Evolutionary conservation across 2,888 invertebrate species (phyloP), one percentile per base, ranked within the genome.

Genomic region (Nezara viridula): DNA sequence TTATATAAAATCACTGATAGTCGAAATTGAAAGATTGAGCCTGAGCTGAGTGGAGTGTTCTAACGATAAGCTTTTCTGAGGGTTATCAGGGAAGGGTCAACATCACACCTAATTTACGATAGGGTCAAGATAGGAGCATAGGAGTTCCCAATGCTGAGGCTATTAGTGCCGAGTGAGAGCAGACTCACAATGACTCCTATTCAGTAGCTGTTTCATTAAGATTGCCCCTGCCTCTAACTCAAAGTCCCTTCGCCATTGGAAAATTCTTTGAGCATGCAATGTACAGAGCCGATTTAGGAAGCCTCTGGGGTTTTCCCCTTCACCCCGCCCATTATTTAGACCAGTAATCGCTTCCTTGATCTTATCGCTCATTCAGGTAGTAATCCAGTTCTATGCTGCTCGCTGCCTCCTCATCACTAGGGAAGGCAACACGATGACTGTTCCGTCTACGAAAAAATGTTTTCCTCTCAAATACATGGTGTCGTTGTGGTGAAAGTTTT

Each of bases 181-280:
- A 14, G 44, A 81, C 81, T 81, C 32, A 40, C 81, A 81, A 81
- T 81, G 40, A 81, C 12, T 14, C n/a, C 81, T 44, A 77, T 81
- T 81, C 81, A n/a, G 24, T 24, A 4, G 44, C 24, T 81, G 24
- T 81, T 81, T 81, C 81, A n/a, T 44, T 24, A 81, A 81, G n/a
- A 81, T 44, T n/a, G 10, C 24, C 81, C 24, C 81, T 12, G 1
- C 40, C 1, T 24, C 40, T 21, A 40, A 77, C 40, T 77, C 77
- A 14, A 40, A 40, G 40, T 77, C 19, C 77, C 77, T 44, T 81
- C 10, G 14, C 81, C 24, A 44, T 81, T 44, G n/a, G 40, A 12
- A 81, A 81, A 81, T n/a, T 81, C 81, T 81, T 40, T 81, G 24
- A n/a, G 14, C 81, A 24, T 81, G 44, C 44, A 24, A 81, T 24